Evolutionary conservation across 2,797 vertebrate genomes (phyloP), one percentile per base, ranked within the genome.

Genomic region (Capromys pilorides): DNA sequence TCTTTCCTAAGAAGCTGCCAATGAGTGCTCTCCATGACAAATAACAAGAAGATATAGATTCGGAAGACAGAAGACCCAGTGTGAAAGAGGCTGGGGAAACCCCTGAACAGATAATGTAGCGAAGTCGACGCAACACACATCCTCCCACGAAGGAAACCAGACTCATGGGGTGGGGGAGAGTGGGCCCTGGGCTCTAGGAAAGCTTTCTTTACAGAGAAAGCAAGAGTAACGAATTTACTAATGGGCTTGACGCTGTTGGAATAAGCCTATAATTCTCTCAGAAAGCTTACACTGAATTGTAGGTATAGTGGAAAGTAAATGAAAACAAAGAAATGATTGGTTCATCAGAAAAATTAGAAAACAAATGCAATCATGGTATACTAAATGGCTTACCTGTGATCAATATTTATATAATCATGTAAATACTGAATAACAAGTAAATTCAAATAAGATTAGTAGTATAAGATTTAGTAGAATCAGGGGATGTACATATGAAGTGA

Each of bases 1-100:
- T 86, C 62, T 93, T 93, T 93, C n/a, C 95, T 45, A 83, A 87
- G 61, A 66, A 83, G 18, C 39, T 79, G 66, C 36, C 64, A 36
- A 49, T 89, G 78, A 16, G 13, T 73, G 24, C 49, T 85, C 33
- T 66, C n/a, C 12, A 36, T 49, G 88, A 92, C n/a, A 93, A 87
- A 86, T 26, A 73, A 28, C 12, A 31, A 71, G 54, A 49, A 12
- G 51, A 12, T 4, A 12, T 4, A 73, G 28, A 49, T 71, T 62
- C 54, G 45, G 67, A 86, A 93, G 77, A 36, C 2, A 88, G 78
- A 31, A 31, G 26, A 62, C 13, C 12, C 16, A 91, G 4, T 24
- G 8, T 22, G 54, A 21, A 36, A 88, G 62, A 78, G 19, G 36
- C 41, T 83, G 67, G 89, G 9, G 14, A 6, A 85, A 61, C 41